Base-by-base conservation (phyloP, 2,888 invertebrate species). In the Archaeoteleia sp. region DNA sequence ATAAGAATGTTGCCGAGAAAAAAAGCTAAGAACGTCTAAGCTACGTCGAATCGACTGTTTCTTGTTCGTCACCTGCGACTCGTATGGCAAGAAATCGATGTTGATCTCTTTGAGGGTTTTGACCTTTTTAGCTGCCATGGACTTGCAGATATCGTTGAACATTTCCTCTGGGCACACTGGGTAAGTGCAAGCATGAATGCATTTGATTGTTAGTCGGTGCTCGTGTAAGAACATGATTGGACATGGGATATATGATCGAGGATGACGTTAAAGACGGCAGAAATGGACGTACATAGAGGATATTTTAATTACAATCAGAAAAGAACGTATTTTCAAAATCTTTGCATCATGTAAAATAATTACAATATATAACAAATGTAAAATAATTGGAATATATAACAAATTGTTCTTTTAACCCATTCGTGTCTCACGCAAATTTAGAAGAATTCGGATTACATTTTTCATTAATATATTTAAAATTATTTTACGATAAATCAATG, bases 21-120 rank as follows among this genome's bases (percentile, higher is more conserved):
- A 17, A 20, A 48, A 55, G 49, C 32, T 40, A 39, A 37, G 5
- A 30, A 42, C 51, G 3, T 35, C 9, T 55, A 43, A 4, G 9
- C 45, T 60, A 60, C 23, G 58, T 43, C 25, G 23, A 14, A 45
- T 39, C 34, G 10, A 15, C 30, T 61, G 49, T 14, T 60, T 62
- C 62, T 69, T 58, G 46, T 70, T 78, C 72, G 75, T 89, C 89
- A 97, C 96, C 94, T 97, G 97, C 83, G 95, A 92, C 87, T 98
- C 97, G 87, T 98, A 97, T 71, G 97, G 97, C 85, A 97, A 92
- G 90, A 98, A 97, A 85, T 97, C 97, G 87, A 97, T 97, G 91
- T 97, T 97, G 90, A 97, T 96, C 89, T 97, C 97, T 91, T 97
- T 98, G 86, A 97, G 89, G 70, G 97, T 97, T 91, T 96, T 96